Evolutionary conservation across 2,888 invertebrate genomes (phyloP).

Genomic region (Macrostomum cliftonense): DNA sequence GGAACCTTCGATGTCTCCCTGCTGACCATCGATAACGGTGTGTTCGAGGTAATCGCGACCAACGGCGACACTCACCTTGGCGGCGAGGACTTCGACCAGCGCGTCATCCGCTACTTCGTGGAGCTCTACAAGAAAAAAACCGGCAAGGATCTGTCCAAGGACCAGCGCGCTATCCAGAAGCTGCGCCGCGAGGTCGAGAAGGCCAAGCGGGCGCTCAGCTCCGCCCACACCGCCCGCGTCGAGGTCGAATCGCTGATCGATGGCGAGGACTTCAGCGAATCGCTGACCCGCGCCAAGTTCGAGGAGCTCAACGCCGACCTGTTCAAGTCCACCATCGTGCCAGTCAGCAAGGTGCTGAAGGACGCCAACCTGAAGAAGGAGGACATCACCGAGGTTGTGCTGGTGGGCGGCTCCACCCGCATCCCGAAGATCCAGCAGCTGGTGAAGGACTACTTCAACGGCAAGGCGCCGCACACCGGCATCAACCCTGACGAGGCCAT

Average conservation of each 20-base stretch:
- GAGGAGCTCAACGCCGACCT: constrained; percentile 81
- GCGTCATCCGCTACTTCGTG: constrained; percentile 51
- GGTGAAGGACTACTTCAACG: constrained; percentile 57
- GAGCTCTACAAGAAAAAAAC: constrained; percentile 31
- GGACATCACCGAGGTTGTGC: constrained; percentile 91
- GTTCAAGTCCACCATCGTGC: constrained; percentile 69
- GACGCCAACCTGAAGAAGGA: constrained; percentile 95
- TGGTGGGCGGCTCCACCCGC: constrained; percentile 95
- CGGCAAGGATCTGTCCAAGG: constrained; percentile 35
- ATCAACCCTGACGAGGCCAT: constrained; percentile 99
- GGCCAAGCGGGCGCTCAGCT: constrained; percentile 25
- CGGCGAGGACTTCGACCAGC: constrained; percentile 53
- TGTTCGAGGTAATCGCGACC: constrained; percentile 82
- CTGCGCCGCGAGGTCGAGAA: constrained; percentile 37
- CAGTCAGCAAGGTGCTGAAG: constrained; percentile 81
- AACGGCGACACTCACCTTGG: constrained; percentile 84
- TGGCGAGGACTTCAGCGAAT: constrained; percentile 71
- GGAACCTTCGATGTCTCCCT: constrained; percentile 89
- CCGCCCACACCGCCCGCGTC: constrained; percentile 12
- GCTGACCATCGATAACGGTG: constrained; percentile 76
- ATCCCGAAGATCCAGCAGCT: constrained; percentile 75
- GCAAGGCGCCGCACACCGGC: constrained; percentile 74
- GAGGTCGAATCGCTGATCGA: constrained; percentile 15
- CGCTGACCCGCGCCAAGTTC: constrained; percentile 89
- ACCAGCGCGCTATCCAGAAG: constrained; percentile 35